phyloP scores from a whole-genome alignment of 2,888 invertebrate species.

The Coleophora deauratella region DNA sequence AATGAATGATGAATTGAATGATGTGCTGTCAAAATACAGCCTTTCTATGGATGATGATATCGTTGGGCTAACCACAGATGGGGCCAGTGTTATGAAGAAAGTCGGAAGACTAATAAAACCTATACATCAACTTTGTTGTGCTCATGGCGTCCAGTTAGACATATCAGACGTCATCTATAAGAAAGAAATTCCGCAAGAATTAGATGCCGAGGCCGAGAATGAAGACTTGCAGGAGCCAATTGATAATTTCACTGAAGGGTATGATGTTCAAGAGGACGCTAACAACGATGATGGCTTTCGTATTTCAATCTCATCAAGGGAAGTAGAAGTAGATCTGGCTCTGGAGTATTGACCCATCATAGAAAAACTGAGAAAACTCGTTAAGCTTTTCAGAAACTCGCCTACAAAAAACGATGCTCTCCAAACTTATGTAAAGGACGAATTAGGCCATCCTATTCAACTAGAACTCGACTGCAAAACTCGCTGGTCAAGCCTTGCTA shows the following conservation, averaged over 20 bases:
- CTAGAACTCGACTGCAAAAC: slow-evolving; percentile 11
- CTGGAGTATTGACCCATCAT: slow-evolving; percentile 11
- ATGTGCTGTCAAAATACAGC: background rate
- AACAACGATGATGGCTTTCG: background rate
- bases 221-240: background rate
- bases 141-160: slow-evolving; percentile 9
- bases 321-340: slow-evolving; percentile 10
- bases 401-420: slow-evolving; percentile 6
- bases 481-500: slow-evolving; percentile 9
- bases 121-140: slow-evolving; percentile 11
- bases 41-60: slow-evolving; percentile 1
- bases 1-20: no score
- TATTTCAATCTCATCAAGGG: background rate
- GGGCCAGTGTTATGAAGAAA: slow-evolving; percentile 12
- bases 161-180: slow-evolving; percentile 6
- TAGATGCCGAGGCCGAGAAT: background rate
- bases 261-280: no score
- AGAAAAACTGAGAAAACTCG: slow-evolving; percentile 14
- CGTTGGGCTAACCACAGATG: slow-evolving; percentile 9
- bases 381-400: slow-evolving; percentile 11
- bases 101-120: slow-evolving; percentile 2
- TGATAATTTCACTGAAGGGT: no score
- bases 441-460: slow-evolving; percentile 9
- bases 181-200: background rate
- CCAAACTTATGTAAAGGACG: slow-evolving; percentile 6